phyloP scores from a whole-genome alignment of 2,797 vertebrate species.

The Peromyscus aztecus region DNA sequence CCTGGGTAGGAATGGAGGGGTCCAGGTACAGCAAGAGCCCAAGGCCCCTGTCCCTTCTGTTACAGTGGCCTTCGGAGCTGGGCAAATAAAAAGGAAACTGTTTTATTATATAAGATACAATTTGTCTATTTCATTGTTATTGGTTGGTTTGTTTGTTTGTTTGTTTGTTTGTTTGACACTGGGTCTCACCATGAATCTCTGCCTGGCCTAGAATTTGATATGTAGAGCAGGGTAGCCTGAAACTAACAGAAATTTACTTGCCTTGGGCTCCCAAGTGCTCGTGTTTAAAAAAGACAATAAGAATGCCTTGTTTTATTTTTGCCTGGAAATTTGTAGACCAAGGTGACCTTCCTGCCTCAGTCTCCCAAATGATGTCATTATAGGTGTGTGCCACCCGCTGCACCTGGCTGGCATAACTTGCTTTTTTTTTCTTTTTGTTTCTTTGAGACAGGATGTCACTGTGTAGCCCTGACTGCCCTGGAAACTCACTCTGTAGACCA shows the following conservation, averaged over 20 bases:
- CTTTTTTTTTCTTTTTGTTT: neutral
- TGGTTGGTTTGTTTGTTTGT: neutral
- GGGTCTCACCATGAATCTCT: neutral
- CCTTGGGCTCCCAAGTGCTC: neutral
- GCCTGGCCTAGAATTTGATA: neutral
- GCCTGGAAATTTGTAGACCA: neutral
- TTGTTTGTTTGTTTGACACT: neutral
- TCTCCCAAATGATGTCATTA: neutral
- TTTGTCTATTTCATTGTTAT: neutral
- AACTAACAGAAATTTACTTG: neutral
- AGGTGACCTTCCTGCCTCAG: neutral
- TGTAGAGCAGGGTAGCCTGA: neutral
- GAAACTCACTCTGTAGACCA: neutral
- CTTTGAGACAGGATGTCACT: neutral
- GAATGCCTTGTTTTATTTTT: neutral
- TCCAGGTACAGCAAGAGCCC: neutral
- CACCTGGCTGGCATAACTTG: neutral
- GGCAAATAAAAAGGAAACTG: neutral
- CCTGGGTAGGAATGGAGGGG: neutral
- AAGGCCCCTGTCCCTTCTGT: neutral
- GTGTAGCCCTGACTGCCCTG: neutral
- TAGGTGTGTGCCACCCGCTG: too few species aligned
- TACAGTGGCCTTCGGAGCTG: neutral
- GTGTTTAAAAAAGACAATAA: neutral
- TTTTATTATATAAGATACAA: neutral